Conservation (phyloP, 1,140 invertebrate species). For the Nasonia vitripennis region DNA sequence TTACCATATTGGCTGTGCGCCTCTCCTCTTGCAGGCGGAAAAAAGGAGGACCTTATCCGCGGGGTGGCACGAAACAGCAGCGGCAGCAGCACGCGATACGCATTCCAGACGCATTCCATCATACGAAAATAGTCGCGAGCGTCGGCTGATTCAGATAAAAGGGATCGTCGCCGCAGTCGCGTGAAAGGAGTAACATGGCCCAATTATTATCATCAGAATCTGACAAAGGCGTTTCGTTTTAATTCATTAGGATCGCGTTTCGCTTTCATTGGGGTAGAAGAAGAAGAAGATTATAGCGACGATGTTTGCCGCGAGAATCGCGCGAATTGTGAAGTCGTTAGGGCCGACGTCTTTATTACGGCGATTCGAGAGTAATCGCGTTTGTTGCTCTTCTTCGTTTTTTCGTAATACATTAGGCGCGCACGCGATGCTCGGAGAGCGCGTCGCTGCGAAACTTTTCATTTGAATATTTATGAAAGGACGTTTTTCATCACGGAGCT, state of each 20-base stretch:
- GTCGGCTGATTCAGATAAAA: background rate
- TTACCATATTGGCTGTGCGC: background rate
- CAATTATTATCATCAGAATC: background rate
- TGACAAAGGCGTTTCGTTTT: no score
- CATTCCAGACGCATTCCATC: constrained; percentile 35
- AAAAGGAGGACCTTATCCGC: constrained; percentile 12
- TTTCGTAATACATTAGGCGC: background rate
- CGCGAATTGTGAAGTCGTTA: background rate
- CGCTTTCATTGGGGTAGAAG: background rate
- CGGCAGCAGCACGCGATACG: background rate
- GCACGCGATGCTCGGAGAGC: background rate
- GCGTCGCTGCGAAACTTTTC: background rate
- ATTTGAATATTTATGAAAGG: background rate
- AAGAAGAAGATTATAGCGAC: no score
- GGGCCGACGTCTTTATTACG: background rate
- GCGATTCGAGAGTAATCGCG: background rate
- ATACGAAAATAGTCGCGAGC: constrained; percentile 38
- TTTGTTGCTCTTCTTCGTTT: background rate
- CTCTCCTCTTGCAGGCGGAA: background rate
- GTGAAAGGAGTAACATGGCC: background rate
- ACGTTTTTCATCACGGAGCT: background rate
- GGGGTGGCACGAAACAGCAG: constrained; percentile 7
- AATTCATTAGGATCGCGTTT: background rate
- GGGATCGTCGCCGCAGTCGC: background rate
- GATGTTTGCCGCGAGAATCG: no score